phyloP scores from a whole-genome alignment of 64 coral and sea anemone species.

The Montipora efflorescens region DNA sequence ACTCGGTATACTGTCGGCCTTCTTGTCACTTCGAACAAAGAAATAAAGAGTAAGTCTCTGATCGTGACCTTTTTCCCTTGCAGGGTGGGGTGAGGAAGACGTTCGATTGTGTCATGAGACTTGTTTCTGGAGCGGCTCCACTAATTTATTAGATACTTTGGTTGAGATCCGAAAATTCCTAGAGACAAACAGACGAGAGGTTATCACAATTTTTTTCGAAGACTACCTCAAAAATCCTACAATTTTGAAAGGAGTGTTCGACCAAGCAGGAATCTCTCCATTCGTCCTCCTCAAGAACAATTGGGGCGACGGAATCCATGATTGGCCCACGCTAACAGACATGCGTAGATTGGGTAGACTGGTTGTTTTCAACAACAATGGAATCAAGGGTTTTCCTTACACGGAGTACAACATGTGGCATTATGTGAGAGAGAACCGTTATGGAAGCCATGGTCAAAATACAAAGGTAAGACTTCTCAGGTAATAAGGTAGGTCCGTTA shows the following conservation, averaged over 20 bases:
- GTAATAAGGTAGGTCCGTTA: neutral
- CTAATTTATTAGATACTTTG: slow-evolving; percentile 82
- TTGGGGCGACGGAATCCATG: slow-evolving; percentile 61
- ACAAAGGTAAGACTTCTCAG: slow-evolving; percentile 23
- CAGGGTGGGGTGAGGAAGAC: slow-evolving; percentile 87
- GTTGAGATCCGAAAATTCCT: slow-evolving; percentile 80
- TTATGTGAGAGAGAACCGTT: slow-evolving; percentile 90
- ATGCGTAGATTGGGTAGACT: slow-evolving; percentile 82
- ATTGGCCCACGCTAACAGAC: slow-evolving; percentile 88
- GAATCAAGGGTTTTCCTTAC: slow-evolving; percentile 86
- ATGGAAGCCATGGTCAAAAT: slow-evolving; percentile 74
- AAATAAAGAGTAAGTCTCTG: too few relatives aligned
- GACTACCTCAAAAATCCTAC: slow-evolving; percentile 91
- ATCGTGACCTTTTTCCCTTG: neutral
- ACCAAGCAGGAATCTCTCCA: slow-evolving; percentile 73
- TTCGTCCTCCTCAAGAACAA: slow-evolving; percentile 70
- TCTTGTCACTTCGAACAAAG: too few relatives aligned
- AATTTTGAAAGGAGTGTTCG: slow-evolving; percentile 87
- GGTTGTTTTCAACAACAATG: slow-evolving; percentile 94
- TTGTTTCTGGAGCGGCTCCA: slow-evolving; percentile 91
- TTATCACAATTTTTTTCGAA: slow-evolving; percentile 94
- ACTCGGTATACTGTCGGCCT: too few relatives aligned
- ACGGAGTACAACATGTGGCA: slow-evolving; percentile 90
- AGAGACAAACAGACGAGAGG: slow-evolving; percentile 66
- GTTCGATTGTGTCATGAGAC: slow-evolving; percentile 86